A percentile compares a stretch with the other conserved stretches of the same genome.
phyloP scores from a whole-genome alignment of 2,888 invertebrate species.

The Dorcus parallelipipedus region DNA sequence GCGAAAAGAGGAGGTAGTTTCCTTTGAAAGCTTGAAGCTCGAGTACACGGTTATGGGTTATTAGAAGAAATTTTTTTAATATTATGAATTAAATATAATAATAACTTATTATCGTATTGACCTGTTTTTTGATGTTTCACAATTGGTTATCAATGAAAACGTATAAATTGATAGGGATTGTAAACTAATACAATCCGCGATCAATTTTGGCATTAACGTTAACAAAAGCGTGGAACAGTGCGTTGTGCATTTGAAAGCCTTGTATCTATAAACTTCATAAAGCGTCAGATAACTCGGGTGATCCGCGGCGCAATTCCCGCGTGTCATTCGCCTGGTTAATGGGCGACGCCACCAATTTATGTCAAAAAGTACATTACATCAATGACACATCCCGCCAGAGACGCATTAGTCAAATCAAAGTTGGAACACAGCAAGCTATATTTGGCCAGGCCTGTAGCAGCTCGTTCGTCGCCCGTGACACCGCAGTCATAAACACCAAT shows the following conservation, averaged over 20 bases:
- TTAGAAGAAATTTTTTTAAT: too few relatives aligned
- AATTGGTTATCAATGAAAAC: too few relatives aligned
- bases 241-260: constrained; percentile 8
- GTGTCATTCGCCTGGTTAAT: constrained; percentile 12
- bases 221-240: constrained; percentile 6
- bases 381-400: constrained; percentile 31
- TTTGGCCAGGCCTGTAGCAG: constrained; percentile 23
- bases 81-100: too few relatives aligned
- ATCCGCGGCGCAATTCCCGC: constrained; percentile 7
- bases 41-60: too few relatives aligned
- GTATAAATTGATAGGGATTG: too few relatives aligned
- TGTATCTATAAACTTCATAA: not conserved
- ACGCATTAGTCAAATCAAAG: constrained; percentile 32
- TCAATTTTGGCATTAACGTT: not conserved
- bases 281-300: too few relatives aligned
- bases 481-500: constrained; percentile 23
- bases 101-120: too few relatives aligned
- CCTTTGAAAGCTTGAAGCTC: too few relatives aligned
- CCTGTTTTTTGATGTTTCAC: too few relatives aligned
- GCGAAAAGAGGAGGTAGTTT: too few relatives aligned
- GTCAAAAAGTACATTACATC: constrained; percentile 33
- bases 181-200: too few relatives aligned
- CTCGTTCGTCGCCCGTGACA: constrained; percentile 8
- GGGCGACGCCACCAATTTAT: constrained; percentile 25
- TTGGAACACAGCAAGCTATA: constrained; percentile 25